A percentile compares a stretch with the other conserved stretches of the same genome.
Evolutionary conservation across 2,797 vertebrate species (phyloP).

Genomic region (Telmatherina bonti): DNA sequence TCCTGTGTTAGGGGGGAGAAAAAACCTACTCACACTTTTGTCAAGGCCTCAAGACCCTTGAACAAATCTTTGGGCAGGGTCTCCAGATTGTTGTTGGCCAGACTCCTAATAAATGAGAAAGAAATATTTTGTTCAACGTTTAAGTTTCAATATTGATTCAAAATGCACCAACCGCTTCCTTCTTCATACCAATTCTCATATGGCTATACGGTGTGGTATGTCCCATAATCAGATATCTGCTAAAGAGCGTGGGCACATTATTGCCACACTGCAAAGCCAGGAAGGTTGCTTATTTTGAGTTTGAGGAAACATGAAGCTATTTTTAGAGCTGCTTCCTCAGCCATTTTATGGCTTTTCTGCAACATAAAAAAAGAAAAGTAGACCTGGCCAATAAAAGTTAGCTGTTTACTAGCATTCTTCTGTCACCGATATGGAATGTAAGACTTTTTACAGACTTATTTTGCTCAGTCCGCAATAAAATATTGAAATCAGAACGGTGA

Average conservation of each 20-base stretch:
- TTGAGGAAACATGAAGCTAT: constrained; percentile 65
- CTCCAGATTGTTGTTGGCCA: constrained; percentile 96
- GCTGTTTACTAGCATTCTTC: background rate
- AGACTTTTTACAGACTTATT: background rate
- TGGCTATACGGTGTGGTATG: background rate
- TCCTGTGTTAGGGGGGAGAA: constrained; percentile 11
- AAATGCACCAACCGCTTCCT: background rate
- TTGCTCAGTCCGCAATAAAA: constrained; percentile 7
- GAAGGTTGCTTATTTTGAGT: constrained; percentile 58
- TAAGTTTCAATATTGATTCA: background rate
- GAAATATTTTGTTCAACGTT: background rate
- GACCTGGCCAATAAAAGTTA: background rate
- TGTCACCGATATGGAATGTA: background rate
- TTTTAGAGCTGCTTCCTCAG: constrained; percentile 61
- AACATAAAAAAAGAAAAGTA: constrained; percentile 14
- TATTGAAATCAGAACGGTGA: background rate
- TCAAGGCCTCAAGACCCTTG: constrained; percentile 95
- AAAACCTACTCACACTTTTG: constrained; percentile 92
- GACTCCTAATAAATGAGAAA: constrained; percentile 86
- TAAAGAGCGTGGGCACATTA: constrained; percentile 22
- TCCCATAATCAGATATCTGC: constrained; percentile 20
- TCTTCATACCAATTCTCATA: background rate
- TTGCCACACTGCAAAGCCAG: constrained; percentile 37
- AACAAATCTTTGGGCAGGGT: constrained; percentile 96
- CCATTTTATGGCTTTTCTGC: constrained; percentile 46